Base-by-base conservation (phyloP, 2,888 invertebrate genomes). In the Meandrusa payeni region DNA sequence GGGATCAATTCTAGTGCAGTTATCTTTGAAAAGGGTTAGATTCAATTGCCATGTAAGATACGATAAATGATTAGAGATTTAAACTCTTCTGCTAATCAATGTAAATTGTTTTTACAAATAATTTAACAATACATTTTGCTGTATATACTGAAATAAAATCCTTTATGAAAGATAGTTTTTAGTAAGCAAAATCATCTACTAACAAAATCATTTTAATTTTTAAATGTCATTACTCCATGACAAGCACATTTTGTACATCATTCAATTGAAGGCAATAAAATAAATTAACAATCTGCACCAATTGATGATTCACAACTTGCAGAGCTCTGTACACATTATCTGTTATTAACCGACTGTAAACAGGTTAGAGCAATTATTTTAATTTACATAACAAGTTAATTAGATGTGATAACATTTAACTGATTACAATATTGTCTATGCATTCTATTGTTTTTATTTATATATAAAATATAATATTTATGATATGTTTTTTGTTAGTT, bases 241-340 rank as follows among this genome's bases (percentile, higher is more conserved):
- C 52, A 57, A 65, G 60, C 60, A 64, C 65, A 68, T 72, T 69
- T 64, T 55, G 54, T 57, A 60, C 60, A 66, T 72, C 64, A 67
- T 65, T 70, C 70, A 83, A 81, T 81, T 80, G 75, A 60, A 63
- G 55, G 61, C 73, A 78, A 72, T 75, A 57, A 55, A 60, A 62
- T 64, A 68, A 64, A 73, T 67, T 64, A 51, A 55, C 73, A 75
- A 75, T 76, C 59, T 73, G 67, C 68, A 55, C 50, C 56, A 67
- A 77, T 74, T 75, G 71, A 61, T 78, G 82, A 79, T 62, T 81
- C 78, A 78, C 55, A 70, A 65, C 59, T 61, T 54, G 51, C 52
- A 54, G 50, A 58, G 58, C 57, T 56, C 51, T 49, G 27, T 54
- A 51, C 43, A 54, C 56, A 65, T 69, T 69, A 69, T 66, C 61